Conservation (phyloP, 2,113 vertebrate genomes). For the Elaphurus davidianus region DNA sequence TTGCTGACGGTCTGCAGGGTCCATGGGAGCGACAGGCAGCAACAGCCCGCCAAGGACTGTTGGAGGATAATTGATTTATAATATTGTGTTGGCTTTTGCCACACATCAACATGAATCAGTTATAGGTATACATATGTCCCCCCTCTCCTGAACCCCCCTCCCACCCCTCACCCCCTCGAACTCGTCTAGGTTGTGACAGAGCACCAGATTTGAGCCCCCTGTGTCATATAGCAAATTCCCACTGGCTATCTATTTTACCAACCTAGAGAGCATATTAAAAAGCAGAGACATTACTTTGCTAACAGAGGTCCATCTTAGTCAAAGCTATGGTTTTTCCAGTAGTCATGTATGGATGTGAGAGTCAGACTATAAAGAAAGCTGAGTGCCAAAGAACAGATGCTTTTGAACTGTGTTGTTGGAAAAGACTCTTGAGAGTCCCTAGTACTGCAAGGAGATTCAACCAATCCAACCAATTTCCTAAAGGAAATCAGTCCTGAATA, state of each 20-base stretch:
- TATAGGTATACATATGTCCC: background rate
- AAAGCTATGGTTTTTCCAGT: background rate
- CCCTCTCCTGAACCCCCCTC: background rate
- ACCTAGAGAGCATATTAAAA: background rate
- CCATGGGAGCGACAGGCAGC: accelerated
- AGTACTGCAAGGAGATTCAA: background rate
- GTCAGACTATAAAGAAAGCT: background rate
- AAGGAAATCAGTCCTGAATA: background rate
- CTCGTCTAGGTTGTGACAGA: background rate
- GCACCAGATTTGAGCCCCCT: background rate
- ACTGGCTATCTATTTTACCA: background rate
- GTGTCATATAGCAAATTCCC: background rate
- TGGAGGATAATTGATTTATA: background rate
- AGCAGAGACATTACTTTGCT: background rate
- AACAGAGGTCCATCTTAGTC: background rate
- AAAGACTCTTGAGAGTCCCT: background rate
- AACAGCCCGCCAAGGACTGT: background rate
- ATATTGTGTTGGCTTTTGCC: background rate
- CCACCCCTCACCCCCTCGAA: background rate
- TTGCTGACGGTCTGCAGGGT: accelerated
- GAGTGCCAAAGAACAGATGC: background rate
- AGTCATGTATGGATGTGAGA: background rate
- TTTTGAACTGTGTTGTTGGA: background rate
- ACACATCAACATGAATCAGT: background rate
- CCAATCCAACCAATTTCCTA: background rate